Percentiles rank a stretch among this genome's conserved stretches.
phyloP scores from a whole-genome alignment of 2,888 invertebrate genomes.

The Ophion slaviceki region DNA sequence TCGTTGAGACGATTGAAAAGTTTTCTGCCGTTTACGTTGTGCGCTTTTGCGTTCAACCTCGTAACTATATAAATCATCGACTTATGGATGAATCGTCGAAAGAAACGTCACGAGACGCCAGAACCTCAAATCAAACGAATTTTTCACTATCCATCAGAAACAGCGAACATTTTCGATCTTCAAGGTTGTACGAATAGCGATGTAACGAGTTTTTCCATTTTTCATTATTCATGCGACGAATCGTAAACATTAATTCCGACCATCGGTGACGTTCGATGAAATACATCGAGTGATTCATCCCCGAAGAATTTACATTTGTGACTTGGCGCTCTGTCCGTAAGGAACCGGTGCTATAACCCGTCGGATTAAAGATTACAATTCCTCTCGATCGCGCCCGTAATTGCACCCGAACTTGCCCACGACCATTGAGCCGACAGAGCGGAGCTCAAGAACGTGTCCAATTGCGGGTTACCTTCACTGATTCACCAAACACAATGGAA shows the following conservation, averaged over 20 bases:
- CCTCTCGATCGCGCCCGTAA: background rate
- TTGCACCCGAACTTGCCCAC: background rate
- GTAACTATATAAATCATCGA: conserved; percentile 22
- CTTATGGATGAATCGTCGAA: conserved; percentile 20
- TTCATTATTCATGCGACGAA: background rate
- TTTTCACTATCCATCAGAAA: conserved; percentile 47
- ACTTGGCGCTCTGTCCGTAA: background rate
- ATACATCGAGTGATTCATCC: background rate
- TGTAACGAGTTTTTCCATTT: conserved; percentile 3
- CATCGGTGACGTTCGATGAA: background rate
- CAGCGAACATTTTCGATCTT: background rate
- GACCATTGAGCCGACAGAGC: background rate
- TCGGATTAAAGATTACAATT: background rate
- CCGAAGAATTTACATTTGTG: background rate
- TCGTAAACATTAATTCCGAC: background rate
- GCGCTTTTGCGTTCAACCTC: conserved; percentile 20
- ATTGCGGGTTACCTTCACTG: background rate
- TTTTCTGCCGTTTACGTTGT: background rate
- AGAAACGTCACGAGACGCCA: conserved; percentile 57
- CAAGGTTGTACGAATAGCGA: conserved; percentile 2
- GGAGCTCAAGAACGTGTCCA: background rate
- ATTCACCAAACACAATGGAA: too few relatives aligned
- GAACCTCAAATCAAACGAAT: conserved; percentile 67
- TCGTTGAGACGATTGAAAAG: conserved; percentile 1
- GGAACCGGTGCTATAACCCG: background rate